These are phyloP conservation scores for Lacerta viridis DNA, from an alignment of 2,797 vertebrate species.

Conservation along the genomic window DNA sequence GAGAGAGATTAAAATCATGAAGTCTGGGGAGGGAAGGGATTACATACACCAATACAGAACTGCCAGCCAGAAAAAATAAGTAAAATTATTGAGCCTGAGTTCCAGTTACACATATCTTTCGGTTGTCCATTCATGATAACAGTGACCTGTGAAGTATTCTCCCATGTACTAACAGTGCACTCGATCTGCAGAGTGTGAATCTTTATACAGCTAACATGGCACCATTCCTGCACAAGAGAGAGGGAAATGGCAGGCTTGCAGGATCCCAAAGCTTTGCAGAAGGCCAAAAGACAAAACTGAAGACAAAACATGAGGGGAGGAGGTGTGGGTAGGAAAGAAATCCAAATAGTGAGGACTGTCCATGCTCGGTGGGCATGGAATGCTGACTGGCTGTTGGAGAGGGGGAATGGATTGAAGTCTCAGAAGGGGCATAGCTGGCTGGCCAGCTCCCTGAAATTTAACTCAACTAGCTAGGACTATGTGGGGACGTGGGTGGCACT, in stretches of 20 bases:
- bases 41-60: conserved; percentile 57
- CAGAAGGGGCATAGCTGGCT: neutral
- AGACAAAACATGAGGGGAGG: neutral
- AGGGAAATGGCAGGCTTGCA: neutral
- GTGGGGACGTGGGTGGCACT: no score
- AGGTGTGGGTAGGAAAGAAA: neutral
- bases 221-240: neutral
- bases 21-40: conserved; percentile 76
- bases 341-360: neutral
- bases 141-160: neutral
- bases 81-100: neutral
- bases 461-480: neutral
- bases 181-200: neutral
- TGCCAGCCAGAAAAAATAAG: conserved; percentile 70
- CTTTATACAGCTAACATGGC: neutral
- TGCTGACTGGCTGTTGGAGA: no score
- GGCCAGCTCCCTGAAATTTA: neutral
- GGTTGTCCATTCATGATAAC: neutral
- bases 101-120: neutral
- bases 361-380: neutral
- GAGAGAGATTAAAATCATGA: conserved; percentile 76
- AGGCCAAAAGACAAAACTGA: neutral
- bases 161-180: neutral
- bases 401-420: neutral
- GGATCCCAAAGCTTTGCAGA: neutral